Percentiles rank a stretch among this genome's conserved stretches.
phyloP scores from a whole-genome alignment of 2,797 vertebrate species.

The Centropyge bicolor region DNA sequence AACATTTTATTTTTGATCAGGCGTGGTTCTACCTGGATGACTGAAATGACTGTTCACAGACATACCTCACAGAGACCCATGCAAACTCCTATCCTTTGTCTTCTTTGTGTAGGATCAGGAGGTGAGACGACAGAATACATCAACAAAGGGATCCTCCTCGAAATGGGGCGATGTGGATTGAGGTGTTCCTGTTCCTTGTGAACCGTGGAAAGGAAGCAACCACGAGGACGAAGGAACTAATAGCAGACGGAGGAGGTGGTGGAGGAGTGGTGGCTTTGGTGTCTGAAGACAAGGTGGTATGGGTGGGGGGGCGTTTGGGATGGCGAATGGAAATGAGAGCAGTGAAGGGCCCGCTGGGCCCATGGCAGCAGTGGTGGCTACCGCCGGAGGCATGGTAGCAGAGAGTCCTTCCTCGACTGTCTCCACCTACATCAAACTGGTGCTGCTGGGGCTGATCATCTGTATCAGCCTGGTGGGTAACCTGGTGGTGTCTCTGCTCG shows the following conservation, averaged over 20 bases:
- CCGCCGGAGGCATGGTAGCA: constrained; percentile 71
- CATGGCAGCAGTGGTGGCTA: constrained; percentile 78
- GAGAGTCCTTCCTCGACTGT: constrained; percentile 81
- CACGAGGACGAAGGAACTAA: constrained; percentile 79
- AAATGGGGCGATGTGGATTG: constrained; percentile 82
- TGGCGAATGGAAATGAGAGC: constrained; percentile 85
- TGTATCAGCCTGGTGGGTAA: constrained; percentile 91
- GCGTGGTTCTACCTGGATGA: neutral
- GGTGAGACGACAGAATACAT: constrained; percentile 46
- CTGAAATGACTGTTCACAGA: neutral
- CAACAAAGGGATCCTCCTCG: constrained; percentile 54
- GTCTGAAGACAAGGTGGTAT: constrained; percentile 57
- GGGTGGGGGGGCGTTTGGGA: constrained; percentile 69
- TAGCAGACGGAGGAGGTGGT: constrained; percentile 74
- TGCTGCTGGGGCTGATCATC: constrained; percentile 91
- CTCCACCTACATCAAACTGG: constrained; percentile 90
- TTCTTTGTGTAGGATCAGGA: constrained; percentile 51
- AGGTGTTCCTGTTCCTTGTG: constrained; percentile 73
- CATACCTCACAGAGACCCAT: neutral
- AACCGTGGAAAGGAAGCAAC: constrained; percentile 76
- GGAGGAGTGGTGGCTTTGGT: constrained; percentile 64
- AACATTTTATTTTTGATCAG: neutral
- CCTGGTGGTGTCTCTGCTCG: constrained; percentile 89
- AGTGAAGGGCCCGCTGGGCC: constrained; percentile 78
- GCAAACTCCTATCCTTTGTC: constrained; percentile 15